phyloP scores from a whole-genome alignment of 2,113 vertebrate species.

The Lamprologus tigripictilis region DNA sequence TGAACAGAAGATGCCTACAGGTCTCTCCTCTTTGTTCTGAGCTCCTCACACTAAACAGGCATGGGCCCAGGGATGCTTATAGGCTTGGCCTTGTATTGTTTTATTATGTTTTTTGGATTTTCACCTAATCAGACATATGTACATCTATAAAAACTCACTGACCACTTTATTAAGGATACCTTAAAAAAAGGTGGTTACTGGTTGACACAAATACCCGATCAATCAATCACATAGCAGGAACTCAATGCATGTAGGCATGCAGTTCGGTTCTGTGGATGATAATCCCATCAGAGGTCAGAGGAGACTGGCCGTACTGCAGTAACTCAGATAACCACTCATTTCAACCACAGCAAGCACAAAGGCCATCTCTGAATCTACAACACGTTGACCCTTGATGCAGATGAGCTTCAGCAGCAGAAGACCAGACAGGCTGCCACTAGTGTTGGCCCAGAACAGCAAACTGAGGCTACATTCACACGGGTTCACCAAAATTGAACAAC shows the following conservation, averaged over 20 bases:
- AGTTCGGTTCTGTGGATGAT: not conserved
- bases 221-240: not conserved
- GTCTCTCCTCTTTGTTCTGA: not conserved
- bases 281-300: not conserved
- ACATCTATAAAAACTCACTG: not conserved
- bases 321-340: not conserved
- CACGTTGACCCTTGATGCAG: not conserved
- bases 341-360: not conserved
- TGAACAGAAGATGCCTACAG: not conserved
- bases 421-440: not conserved
- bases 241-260: not conserved
- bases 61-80: not conserved
- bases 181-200: not conserved
- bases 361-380: not conserved
- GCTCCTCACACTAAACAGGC: not conserved
- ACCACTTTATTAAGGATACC: not conserved
- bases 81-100: not conserved
- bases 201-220: not conserved
- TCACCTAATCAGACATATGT: not conserved
- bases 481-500: not conserved
- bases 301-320: not conserved
- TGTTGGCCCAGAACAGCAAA: not conserved
- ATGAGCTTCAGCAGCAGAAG: not conserved
- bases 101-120: not conserved
- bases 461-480: not conserved